A percentile compares a stretch with the other conserved stretches of the same genome.
Evolutionary conservation across 2,113 vertebrate species (phyloP).

Genomic region (Tonatia bakeri): DNA sequence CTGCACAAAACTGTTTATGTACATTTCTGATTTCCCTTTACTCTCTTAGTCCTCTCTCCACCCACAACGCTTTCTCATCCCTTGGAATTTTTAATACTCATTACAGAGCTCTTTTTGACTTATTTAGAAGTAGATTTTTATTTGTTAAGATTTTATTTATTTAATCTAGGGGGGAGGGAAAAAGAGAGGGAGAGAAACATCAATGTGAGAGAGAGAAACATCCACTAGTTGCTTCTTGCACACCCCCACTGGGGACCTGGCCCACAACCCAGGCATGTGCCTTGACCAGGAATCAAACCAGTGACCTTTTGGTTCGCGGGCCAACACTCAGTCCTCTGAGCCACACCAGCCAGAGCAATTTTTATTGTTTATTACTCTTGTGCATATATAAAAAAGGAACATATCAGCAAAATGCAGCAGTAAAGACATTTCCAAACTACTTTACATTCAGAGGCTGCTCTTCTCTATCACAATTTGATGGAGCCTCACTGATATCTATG

Average conservation of each 20-base stretch:
- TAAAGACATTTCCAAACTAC: neutral
- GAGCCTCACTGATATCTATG: neutral
- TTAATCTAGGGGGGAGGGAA: no score
- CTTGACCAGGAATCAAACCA: no score
- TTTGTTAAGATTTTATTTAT: no score
- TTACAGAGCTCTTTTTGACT: neutral
- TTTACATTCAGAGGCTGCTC: neutral
- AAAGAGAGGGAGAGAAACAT: no score
- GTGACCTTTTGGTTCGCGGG: no score
- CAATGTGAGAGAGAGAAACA: no score
- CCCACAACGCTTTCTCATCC: neutral
- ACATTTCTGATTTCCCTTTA: neutral
- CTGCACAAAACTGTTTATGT: slow-evolving; percentile 87
- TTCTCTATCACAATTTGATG: neutral
- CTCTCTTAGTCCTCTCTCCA: neutral
- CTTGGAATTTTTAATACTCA: neutral
- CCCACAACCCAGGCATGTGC: no score
- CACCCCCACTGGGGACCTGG: no score
- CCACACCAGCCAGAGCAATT: no score
- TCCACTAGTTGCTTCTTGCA: no score
- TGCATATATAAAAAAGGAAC: neutral
- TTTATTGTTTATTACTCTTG: neutral
- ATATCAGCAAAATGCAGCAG: neutral
- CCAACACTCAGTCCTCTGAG: no score
- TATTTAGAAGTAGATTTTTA: neutral